These are phyloP conservation scores for Cecropterus lyciades DNA, from an alignment of 1,140 invertebrate genomes.

Conservation along the genomic window DNA sequence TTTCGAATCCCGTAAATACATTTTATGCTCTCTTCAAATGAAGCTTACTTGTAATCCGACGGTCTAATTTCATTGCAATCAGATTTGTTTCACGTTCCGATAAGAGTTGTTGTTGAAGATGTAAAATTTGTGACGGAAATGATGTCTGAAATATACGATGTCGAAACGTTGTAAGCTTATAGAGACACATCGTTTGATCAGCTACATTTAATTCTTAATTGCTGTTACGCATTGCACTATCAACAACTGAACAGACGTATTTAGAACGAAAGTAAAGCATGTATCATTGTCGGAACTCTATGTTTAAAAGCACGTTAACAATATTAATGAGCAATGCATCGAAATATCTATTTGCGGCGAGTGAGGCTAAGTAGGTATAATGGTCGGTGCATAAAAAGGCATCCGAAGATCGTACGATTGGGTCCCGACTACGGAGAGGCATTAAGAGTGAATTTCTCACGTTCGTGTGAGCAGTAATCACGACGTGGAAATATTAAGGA, in stretches of 20 bases:
- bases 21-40: background rate
- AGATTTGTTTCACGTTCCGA: background rate
- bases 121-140: background rate
- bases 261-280: constrained; percentile 39
- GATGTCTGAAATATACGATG: constrained; percentile 18
- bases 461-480: constrained; percentile 63
- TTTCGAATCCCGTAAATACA: constrained; percentile 5
- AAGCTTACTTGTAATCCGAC: background rate
- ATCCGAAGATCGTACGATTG: constrained; percentile 61
- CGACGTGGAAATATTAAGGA: constrained; percentile 79
- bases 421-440: constrained; percentile 40
- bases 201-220: constrained; percentile 37
- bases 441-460: constrained; percentile 69
- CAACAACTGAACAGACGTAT: constrained; percentile 36
- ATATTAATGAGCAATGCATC: constrained; percentile 38
- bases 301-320: constrained; percentile 39
- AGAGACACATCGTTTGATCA: constrained; percentile 34
- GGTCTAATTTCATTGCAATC: background rate
- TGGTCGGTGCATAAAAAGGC: constrained; percentile 52
- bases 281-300: constrained; percentile 39
- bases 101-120: background rate
- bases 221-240: constrained; percentile 32
- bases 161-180: constrained; percentile 27
- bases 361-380: constrained; percentile 33
- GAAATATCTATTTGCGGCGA: constrained; percentile 40